Evolutionary conservation across 2,113 vertebrate genomes (phyloP).

Genomic region (Caloenas nicobarica): DNA sequence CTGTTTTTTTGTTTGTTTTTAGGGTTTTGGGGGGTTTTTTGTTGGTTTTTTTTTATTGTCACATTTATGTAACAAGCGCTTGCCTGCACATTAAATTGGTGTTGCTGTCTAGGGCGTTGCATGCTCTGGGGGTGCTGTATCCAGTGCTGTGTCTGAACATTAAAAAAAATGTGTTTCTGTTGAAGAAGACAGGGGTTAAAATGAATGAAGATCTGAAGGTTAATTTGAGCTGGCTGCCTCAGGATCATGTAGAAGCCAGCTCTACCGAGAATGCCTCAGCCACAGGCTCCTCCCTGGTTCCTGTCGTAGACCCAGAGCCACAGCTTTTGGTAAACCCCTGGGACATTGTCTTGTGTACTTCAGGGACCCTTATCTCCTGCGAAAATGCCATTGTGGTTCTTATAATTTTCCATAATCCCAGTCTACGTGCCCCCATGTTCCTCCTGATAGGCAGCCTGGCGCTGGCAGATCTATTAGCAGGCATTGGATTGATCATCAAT

Average conservation of each 20-base stretch:
- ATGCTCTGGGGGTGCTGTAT: conserved; percentile 34
- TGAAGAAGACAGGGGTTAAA: conserved; percentile 85
- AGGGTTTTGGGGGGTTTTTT: too few species aligned
- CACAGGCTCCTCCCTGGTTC: conserved; percentile 76
- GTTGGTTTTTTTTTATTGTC: neutral
- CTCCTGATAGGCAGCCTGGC: conserved; percentile 97
- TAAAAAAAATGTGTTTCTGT: conserved; percentile 79
- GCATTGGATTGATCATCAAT: conserved; percentile 92
- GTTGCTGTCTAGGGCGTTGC: conserved; percentile 40
- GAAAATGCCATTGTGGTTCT: conserved; percentile 97
- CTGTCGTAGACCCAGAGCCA: conserved; percentile 76
- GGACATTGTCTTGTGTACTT: conserved; percentile 96
- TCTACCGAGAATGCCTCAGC: conserved; percentile 83
- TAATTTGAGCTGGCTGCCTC: conserved; percentile 88
- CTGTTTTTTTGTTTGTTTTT: neutral
- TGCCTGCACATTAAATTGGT: neutral
- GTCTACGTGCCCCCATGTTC: conserved; percentile 96
- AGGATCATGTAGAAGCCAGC: conserved; percentile 83
- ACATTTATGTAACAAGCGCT: conserved; percentile 62
- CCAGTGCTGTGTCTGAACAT: conserved; percentile 42
- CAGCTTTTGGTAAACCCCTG: conserved; percentile 92
- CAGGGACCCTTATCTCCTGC: conserved; percentile 96
- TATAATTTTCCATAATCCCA: conserved; percentile 97
- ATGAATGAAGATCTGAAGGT: conserved; percentile 92
- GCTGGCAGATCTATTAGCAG: conserved; percentile 94